Conservation (phyloP, 2,797 vertebrate species). For the Euthynnus affinis region DNA sequence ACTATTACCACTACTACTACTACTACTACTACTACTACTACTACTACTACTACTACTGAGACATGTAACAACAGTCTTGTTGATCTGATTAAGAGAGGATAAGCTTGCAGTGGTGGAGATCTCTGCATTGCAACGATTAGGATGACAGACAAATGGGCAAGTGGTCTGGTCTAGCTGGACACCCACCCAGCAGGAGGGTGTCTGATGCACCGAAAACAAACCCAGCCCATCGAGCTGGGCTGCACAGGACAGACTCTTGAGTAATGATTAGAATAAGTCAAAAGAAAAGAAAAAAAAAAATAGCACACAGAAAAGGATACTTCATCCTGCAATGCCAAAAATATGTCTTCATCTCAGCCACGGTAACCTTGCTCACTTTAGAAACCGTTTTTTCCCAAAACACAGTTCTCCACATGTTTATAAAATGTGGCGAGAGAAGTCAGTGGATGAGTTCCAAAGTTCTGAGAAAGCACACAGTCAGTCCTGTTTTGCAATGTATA, state of each 20-base stretch:
- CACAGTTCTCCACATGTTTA: constrained; percentile 62
- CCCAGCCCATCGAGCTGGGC: constrained; percentile 14
- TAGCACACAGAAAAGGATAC: constrained; percentile 16
- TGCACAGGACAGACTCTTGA: not conserved
- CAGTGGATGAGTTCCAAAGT: constrained; percentile 38
- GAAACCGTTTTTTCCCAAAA: constrained; percentile 32
- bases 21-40: constrained; percentile 26
- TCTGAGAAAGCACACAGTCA: constrained; percentile 38
- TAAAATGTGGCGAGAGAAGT: constrained; percentile 59
- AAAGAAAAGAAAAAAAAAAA: constrained; percentile 13
- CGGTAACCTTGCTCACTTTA: constrained; percentile 28
- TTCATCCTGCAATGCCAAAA: constrained; percentile 27
- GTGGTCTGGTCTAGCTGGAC: constrained; percentile 48
- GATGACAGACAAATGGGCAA: constrained; percentile 38
- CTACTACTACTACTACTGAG: constrained; percentile 9
- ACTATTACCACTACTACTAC: constrained; percentile 20
- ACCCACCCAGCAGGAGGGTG: constrained; percentile 47
- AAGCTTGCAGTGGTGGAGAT: constrained; percentile 47
- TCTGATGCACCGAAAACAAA: constrained; percentile 44
- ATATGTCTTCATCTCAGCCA: constrained; percentile 56
- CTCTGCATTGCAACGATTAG: constrained; percentile 42
- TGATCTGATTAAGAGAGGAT: constrained; percentile 68
- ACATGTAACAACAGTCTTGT: constrained; percentile 45
- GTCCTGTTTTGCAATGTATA: constrained; percentile 46
- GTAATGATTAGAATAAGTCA: constrained; percentile 12